Evolutionary conservation across 2,888 invertebrate genomes (phyloP).

Genomic region (Pyrocoelia pectoralis): DNA sequence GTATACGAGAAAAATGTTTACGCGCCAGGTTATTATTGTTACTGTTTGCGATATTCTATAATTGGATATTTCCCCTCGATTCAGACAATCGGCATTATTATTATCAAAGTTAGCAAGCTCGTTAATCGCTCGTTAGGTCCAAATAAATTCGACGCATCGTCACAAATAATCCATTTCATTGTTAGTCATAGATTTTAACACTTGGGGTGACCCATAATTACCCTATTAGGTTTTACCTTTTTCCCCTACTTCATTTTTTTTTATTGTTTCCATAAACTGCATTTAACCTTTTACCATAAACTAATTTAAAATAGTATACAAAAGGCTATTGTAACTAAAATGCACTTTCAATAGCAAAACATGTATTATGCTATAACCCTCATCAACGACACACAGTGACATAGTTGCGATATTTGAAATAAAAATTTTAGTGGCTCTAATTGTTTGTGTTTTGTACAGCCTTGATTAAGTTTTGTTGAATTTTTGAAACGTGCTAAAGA

Average conservation of each 20-base stretch:
- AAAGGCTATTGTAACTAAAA: too few species aligned
- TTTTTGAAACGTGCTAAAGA: too few species aligned
- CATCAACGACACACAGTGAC: too few species aligned
- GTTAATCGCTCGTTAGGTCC: constrained; percentile 39
- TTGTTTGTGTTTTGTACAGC: too few species aligned
- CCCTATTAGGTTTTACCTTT: not conserved
- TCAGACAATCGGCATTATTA: constrained; percentile 25
- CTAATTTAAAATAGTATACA: too few species aligned
- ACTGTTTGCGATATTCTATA: constrained; percentile 7
- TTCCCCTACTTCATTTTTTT: not conserved
- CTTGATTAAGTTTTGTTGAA: too few species aligned
- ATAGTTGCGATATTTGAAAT: too few species aligned
- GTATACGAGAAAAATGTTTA: not conserved
- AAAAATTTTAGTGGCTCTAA: too few species aligned
- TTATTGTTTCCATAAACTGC: not conserved
- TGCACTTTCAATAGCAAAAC: too few species aligned
- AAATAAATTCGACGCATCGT: constrained; percentile 18
- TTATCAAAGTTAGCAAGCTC: constrained; percentile 17
- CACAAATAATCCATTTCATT: constrained; percentile 22
- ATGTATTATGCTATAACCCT: too few species aligned
- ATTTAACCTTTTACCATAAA: too few species aligned
- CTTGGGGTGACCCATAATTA: constrained; percentile 22
- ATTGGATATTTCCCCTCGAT: constrained; percentile 23
- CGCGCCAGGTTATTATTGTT: not conserved
- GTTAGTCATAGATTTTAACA: constrained; percentile 27